A percentile compares a stretch with the other conserved stretches of the same genome.
Conservation (phyloP, 1,140 invertebrate species). For the Drosophila athabasca region DNA sequence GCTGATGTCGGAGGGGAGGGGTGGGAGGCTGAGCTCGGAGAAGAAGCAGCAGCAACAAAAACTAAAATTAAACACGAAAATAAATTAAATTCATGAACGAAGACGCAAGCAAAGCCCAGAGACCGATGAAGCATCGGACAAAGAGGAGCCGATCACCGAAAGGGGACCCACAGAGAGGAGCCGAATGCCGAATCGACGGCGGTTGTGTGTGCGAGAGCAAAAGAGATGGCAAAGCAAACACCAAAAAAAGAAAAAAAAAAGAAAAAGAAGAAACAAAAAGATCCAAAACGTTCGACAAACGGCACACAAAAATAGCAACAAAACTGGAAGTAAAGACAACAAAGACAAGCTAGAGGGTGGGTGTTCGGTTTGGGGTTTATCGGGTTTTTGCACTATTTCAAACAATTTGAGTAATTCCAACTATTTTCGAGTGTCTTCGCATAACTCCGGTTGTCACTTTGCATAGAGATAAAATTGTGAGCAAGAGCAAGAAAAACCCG, state of each 20-base stretch:
- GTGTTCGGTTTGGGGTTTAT: constrained; percentile 30
- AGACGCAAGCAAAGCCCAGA: constrained; percentile 66
- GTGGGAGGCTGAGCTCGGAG: constrained; percentile 20
- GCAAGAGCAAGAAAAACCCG: constrained; percentile 15
- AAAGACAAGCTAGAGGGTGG: constrained; percentile 21
- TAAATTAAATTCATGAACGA: constrained; percentile 74
- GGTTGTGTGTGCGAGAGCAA: constrained; percentile 52
- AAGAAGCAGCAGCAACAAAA: constrained; percentile 38
- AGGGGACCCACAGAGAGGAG: constrained; percentile 46
- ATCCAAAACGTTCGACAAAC: constrained; percentile 24
- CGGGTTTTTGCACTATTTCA: constrained; percentile 40
- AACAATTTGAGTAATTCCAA: constrained; percentile 57
- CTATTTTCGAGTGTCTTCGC: constrained; percentile 44
- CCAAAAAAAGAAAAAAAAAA: constrained; percentile 27
- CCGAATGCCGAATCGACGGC: constrained; percentile 33
- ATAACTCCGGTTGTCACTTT: constrained; percentile 59
- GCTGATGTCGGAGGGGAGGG: constrained; percentile 30
- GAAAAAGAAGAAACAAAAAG: constrained; percentile 14
- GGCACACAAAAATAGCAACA: constrained; percentile 27
- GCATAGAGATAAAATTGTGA: constrained; percentile 52
- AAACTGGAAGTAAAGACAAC: constrained; percentile 20
- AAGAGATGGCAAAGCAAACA: constrained; percentile 57
- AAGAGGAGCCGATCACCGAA: constrained; percentile 52
- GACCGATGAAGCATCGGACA: constrained; percentile 53
- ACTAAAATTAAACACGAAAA: constrained; percentile 67